Conservation (phyloP, 37 sponge, comb jelly and placozoan species). For the Spongilla lacustris region DNA sequence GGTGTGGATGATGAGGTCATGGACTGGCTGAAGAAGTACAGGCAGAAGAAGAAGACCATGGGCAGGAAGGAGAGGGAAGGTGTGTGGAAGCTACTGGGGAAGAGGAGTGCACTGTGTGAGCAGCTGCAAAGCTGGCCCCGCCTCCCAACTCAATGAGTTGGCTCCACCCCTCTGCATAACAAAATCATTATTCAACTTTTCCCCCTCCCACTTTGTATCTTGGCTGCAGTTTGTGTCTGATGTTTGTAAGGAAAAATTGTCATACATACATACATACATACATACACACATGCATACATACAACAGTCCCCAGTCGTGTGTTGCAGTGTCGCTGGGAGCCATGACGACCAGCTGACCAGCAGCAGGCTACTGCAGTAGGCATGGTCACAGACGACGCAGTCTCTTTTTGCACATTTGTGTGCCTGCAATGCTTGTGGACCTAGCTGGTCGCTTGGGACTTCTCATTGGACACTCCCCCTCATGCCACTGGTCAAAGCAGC, state of each 20-base stretch:
- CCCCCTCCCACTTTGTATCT: too few species aligned
- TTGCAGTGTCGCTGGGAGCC: too few species aligned
- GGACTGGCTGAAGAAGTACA: conserved; percentile 23
- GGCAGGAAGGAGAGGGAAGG: conserved; percentile 41
- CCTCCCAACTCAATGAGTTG: neutral
- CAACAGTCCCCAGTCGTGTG: too few species aligned
- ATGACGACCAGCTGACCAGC: too few species aligned
- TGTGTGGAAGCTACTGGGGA: conserved; percentile 47
- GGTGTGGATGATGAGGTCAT: conserved; percentile 56
- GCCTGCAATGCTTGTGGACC: neutral
- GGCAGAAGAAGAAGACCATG: neutral
- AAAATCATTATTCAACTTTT: too few species aligned
- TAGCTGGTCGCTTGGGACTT: conserved; percentile 14
- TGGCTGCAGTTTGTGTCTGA: too few species aligned
- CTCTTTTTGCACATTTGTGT: conserved; percentile 22
- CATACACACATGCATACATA: neutral
- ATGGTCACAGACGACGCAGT: conserved; percentile 19
- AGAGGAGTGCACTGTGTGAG: conserved; percentile 13
- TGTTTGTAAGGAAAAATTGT: too few species aligned
- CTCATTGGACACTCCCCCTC: conserved; percentile 19
- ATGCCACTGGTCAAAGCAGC: conserved; percentile 27
- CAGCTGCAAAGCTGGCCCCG: conserved; percentile 7
- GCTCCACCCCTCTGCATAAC: too few species aligned
- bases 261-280: too few species aligned
- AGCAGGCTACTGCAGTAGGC: too few species aligned